phyloP scores from a whole-genome alignment of 1,140 invertebrate genomes.

The Rhopalosiphum padi region DNA sequence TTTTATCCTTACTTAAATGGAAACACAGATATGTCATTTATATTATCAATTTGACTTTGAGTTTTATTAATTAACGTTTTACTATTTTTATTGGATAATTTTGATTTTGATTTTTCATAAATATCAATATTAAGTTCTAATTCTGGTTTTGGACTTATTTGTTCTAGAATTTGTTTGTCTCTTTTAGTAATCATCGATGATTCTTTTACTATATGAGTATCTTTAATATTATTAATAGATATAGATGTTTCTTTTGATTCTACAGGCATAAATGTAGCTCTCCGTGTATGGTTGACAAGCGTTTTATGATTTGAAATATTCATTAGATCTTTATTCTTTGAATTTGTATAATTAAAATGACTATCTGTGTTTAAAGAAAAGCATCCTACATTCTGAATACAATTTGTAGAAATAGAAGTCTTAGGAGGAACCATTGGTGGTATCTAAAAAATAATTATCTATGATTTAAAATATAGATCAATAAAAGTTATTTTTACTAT shows the following conservation, averaged over 20 bases:
- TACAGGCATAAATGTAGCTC: not conserved
- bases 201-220: not conserved
- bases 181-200: not conserved
- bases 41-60: not conserved
- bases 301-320: conserved; percentile 13
- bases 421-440: not conserved
- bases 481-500: not conserved
- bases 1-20: conserved; percentile 9
- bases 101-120: not conserved
- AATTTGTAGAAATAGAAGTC: conserved; percentile 12
- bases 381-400: not conserved
- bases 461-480: not conserved
- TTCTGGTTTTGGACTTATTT: not conserved
- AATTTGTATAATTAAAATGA: conserved; percentile 8
- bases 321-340: not conserved
- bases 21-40: not conserved
- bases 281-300: not conserved
- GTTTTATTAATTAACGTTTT: not conserved
- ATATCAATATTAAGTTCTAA: conserved; percentile 1
- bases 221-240: not conserved
- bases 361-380: not conserved
- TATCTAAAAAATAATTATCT: not conserved
- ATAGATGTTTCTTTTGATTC: conserved; percentile 12
- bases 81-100: not conserved
- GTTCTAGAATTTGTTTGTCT: not conserved